Evolutionary conservation across 1,140 invertebrate species (phyloP).

Genomic region (Anagrus nilaparvatae): DNA sequence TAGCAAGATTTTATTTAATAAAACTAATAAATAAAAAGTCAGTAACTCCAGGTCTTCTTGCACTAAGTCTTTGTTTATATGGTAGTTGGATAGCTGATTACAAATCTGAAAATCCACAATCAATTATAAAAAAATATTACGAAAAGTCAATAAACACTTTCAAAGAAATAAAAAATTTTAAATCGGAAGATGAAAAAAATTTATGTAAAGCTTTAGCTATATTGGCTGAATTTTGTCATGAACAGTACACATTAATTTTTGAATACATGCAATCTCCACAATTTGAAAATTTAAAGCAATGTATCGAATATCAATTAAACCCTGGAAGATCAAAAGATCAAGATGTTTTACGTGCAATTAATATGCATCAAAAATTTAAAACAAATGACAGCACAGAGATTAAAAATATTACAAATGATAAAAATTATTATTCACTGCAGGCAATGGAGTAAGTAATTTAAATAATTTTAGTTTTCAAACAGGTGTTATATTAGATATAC

Average conservation of each 20-base stretch:
- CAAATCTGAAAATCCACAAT: conserved; percentile 58
- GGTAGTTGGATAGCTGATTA: conserved; percentile 68
- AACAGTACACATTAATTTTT: conserved; percentile 69
- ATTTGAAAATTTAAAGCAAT: conserved; percentile 32
- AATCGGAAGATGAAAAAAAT: conserved; percentile 35
- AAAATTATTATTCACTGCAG: conserved; percentile 51
- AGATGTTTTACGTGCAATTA: conserved; percentile 43
- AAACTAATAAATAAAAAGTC: conserved; percentile 37
- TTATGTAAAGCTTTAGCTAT: conserved; percentile 53
- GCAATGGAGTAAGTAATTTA: conserved; percentile 43
- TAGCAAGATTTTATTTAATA: conserved; percentile 48
- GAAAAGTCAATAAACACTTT: conserved; percentile 38
- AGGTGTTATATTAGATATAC: no score
- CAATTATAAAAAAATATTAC: conserved; percentile 46
- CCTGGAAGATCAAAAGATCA: conserved; percentile 11
- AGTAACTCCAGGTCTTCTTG: conserved; percentile 32
- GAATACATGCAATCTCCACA: conserved; percentile 43
- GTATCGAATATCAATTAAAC: conserved; percentile 19
- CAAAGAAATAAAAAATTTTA: conserved; percentile 25
- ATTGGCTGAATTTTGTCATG: conserved; percentile 74
- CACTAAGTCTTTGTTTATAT: conserved; percentile 42
- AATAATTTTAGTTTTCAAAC: no score
- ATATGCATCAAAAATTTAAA: conserved; percentile 42
- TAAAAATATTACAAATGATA: conserved; percentile 55
- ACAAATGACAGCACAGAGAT: conserved; percentile 66